Evolutionary conservation across 2,113 vertebrate species (phyloP).

Genomic region (Loxodonta africana): DNA sequence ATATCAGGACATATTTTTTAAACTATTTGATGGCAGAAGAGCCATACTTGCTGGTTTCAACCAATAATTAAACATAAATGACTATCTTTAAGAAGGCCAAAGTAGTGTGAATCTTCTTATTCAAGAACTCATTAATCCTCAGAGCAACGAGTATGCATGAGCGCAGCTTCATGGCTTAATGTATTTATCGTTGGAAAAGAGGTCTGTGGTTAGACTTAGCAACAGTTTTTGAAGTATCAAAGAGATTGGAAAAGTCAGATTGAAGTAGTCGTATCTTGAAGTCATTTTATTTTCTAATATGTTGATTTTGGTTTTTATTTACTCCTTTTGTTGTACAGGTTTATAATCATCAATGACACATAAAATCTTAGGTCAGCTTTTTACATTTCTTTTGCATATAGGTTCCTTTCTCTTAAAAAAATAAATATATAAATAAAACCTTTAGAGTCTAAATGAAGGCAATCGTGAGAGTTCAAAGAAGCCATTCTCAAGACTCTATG

Average conservation of each 20-base stretch:
- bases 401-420: background rate
- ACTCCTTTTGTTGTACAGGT: background rate
- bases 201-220: too few relatives aligned
- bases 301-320: background rate
- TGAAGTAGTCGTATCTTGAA: background rate
- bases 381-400: background rate
- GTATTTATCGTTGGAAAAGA: background rate
- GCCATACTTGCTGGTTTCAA: background rate
- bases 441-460: background rate
- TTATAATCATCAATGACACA: background rate
- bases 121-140: conserved; percentile 11
- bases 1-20: background rate
- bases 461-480: background rate
- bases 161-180: background rate
- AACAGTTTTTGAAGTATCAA: too few relatives aligned
- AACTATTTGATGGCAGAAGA: background rate
- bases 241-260: background rate
- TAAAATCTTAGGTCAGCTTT: background rate
- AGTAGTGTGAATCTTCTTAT: background rate
- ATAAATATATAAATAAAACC: background rate
- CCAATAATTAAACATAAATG: background rate
- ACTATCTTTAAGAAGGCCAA: background rate
- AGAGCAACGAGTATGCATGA: background rate
- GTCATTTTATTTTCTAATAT: background rate
- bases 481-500: background rate